A percentile compares a stretch with the other conserved stretches of the same genome.
Conservation (phyloP, 2,888 invertebrate genomes). For the Oeneis ivallda region DNA sequence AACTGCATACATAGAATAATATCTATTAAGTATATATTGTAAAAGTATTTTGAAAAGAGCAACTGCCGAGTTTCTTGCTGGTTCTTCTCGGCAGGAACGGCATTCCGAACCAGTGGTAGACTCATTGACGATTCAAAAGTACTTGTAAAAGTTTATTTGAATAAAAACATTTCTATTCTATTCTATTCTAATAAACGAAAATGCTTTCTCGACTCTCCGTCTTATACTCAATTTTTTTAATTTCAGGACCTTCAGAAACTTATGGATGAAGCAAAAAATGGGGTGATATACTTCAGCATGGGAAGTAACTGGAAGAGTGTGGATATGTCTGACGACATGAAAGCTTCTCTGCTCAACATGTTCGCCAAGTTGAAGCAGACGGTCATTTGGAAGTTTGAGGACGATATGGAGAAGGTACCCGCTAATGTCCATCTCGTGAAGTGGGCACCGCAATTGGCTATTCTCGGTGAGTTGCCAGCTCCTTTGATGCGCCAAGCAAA, state of each 20-base stretch:
- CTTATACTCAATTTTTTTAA: slow-evolving; percentile 1
- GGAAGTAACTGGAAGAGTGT: slow-evolving; percentile 57
- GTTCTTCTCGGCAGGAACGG: too few species aligned
- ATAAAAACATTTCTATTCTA: too few species aligned
- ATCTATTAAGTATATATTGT: too few species aligned
- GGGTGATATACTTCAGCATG: slow-evolving; percentile 66
- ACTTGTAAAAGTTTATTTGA: too few species aligned
- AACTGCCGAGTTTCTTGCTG: too few species aligned
- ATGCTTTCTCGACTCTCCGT: too few species aligned
- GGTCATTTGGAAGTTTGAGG: slow-evolving; percentile 68
- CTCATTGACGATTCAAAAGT: too few species aligned
- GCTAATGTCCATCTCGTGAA: slow-evolving; percentile 59
- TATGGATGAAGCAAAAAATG: slow-evolving; percentile 56
- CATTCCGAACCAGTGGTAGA: too few species aligned
- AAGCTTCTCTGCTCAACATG: slow-evolving; percentile 49
- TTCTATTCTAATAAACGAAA: too few species aligned
- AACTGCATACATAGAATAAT: too few species aligned
- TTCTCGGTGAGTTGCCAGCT: slow-evolving; percentile 51
- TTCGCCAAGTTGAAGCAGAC: slow-evolving; percentile 59
- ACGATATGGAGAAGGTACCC: slow-evolving; percentile 51
- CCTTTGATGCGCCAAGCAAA: too few species aligned
- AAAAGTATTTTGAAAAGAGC: too few species aligned
- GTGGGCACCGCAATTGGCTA: slow-evolving; percentile 68
- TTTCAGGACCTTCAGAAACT: slow-evolving; percentile 63
- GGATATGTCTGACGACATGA: slow-evolving; percentile 51